These are phyloP conservation scores for Pantherophis vulpinus DNA, from an alignment of 2,797 vertebrate species.

Conservation along the genomic window DNA sequence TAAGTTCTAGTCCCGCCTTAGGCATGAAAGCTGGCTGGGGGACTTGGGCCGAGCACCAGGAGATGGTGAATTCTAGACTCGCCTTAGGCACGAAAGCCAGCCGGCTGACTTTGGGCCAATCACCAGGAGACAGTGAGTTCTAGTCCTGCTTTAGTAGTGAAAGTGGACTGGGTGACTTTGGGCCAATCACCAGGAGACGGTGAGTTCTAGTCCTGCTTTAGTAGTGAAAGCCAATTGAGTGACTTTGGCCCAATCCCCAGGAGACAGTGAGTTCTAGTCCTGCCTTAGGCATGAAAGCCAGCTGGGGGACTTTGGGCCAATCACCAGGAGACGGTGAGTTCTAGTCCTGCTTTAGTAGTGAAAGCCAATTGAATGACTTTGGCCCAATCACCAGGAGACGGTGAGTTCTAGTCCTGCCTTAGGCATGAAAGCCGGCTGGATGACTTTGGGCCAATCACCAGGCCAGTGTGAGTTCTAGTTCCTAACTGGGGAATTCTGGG, in stretches of 20 bases:
- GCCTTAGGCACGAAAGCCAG: fast-evolving
- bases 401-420: background rate
- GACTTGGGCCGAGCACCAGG: too few species aligned
- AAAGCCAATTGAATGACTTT: fast-evolving
- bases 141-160: fast-evolving
- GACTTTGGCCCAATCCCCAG: too few species aligned
- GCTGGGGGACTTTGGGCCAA: background rate
- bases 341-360: fast-evolving
- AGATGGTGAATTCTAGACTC: too few species aligned
- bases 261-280: too few species aligned
- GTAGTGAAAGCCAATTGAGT: fast-evolving
- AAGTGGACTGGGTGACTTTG: fast-evolving
- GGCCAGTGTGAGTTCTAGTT: background rate
- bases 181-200: too few species aligned
- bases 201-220: too few species aligned
- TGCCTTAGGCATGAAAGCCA: fast-evolving
- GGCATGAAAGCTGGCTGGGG: too few species aligned
- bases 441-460: background rate
- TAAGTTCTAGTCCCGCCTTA: too few species aligned
- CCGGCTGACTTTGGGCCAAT: background rate
- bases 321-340: background rate
- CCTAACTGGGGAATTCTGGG: background rate
- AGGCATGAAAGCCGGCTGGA: fast-evolving
- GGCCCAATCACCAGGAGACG: background rate
- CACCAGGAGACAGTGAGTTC: background rate